A percentile compares a stretch with the other conserved stretches of the same genome.
phyloP scores from a whole-genome alignment of 2,888 invertebrate species.

The Cacoxenus indagator region DNA sequence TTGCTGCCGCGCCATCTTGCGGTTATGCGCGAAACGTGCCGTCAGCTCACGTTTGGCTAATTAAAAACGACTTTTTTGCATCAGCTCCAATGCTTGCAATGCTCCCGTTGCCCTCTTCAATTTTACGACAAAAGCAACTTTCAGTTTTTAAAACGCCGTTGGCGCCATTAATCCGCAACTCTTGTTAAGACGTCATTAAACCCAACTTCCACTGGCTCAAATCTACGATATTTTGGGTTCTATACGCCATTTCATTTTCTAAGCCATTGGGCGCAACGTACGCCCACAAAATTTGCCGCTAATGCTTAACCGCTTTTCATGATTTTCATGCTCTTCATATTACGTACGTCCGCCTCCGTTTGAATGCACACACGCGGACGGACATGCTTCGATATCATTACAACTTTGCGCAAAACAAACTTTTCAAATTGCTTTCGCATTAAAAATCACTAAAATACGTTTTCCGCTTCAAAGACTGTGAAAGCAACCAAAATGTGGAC shows the following conservation, averaged over 20 bases:
- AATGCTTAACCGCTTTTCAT: conserved; percentile 14
- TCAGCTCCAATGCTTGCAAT: not conserved
- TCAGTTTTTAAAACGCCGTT: no score
- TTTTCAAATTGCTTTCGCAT: conserved; percentile 60
- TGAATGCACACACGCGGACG: not conserved
- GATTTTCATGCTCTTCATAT: not conserved
- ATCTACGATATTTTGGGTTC: no score
- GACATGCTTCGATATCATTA: conserved; percentile 34
- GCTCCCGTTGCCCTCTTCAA: not conserved
- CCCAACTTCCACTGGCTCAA: no score
- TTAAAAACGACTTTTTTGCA: conserved; percentile 54
- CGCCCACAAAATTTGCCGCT: conserved; percentile 11
- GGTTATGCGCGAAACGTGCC: conserved; percentile 57
- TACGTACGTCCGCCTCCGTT: not conserved
- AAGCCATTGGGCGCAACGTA: not conserved
- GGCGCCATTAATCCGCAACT: no score
- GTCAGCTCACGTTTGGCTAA: conserved; percentile 56
- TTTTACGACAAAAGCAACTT: no score
- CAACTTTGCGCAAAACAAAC: conserved; percentile 50
- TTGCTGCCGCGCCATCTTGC: conserved; percentile 54
- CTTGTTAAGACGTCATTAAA: no score
- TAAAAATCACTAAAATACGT: conserved; percentile 61
- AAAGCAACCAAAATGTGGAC: conserved; percentile 39
- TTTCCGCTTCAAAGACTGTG: conserved; percentile 41
- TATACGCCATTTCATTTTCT: no score